Conservation (phyloP, 2,888 invertebrate genomes). For the Hofmannophila pseudospretella region DNA sequence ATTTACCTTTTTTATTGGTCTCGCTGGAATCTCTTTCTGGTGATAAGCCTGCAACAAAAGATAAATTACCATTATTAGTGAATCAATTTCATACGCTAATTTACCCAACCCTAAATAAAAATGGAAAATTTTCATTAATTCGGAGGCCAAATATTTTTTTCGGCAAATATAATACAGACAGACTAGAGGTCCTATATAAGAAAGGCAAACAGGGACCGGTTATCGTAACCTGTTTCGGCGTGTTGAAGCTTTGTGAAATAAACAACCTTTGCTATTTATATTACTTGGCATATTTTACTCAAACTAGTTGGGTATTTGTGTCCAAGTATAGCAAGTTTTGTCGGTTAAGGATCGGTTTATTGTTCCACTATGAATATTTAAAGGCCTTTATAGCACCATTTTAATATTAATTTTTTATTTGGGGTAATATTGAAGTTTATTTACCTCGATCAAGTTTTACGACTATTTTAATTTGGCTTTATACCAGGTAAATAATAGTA, state of each 20-base stretch:
- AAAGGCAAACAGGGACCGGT: slow-evolving; percentile 48
- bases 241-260: slow-evolving; percentile 43
- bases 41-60: slow-evolving; percentile 58
- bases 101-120: slow-evolving; percentile 16
- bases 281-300: slow-evolving; percentile 26
- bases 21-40: slow-evolving; percentile 60
- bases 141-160: slow-evolving; percentile 53
- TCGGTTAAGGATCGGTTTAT: slow-evolving; percentile 11
- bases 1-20: slow-evolving; percentile 65
- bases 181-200: slow-evolving; percentile 44
- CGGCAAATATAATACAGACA: slow-evolving; percentile 55
- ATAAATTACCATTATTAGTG: slow-evolving; percentile 5
- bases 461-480: too few relatives aligned
- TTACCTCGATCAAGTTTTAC: too few relatives aligned
- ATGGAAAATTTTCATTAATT: slow-evolving; percentile 39
- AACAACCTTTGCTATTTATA: slow-evolving; percentile 39
- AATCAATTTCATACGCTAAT: too few relatives aligned
- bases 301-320: slow-evolving; percentile 23
- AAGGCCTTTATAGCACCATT: background rate
- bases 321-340: slow-evolving; percentile 5
- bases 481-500: too few relatives aligned
- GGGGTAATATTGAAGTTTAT: too few relatives aligned
- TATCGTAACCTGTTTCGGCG: slow-evolving; percentile 45
- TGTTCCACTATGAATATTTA: slow-evolving; percentile 1
- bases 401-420: too few relatives aligned